Evolutionary conservation across 2,888 invertebrate species (phyloP).

Genomic region (Eupithecia vulgata): DNA sequence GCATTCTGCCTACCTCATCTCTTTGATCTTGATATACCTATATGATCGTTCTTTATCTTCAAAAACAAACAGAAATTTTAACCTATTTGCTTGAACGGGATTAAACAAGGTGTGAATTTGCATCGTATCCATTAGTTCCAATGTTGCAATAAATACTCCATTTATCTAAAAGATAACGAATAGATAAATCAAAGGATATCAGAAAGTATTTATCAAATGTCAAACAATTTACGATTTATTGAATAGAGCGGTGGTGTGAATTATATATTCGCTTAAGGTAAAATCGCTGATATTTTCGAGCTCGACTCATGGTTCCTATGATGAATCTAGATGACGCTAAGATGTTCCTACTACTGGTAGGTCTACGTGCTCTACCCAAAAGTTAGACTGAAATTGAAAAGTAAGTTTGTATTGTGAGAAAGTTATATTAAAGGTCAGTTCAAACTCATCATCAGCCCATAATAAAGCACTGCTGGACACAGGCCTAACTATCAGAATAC

Average conservation of each 20-base stretch:
- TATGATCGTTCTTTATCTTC: background rate
- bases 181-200: conserved; percentile 64
- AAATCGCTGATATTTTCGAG: background rate
- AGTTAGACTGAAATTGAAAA: too few relatives aligned
- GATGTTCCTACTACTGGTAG: too few relatives aligned
- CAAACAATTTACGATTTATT: conserved; percentile 11
- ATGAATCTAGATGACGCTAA: too few relatives aligned
- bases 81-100: background rate
- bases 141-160: conserved; percentile 64
- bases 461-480: too few relatives aligned
- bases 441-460: too few relatives aligned
- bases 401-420: too few relatives aligned
- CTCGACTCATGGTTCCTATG: background rate
- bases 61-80: background rate
- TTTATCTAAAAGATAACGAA: conserved; percentile 63
- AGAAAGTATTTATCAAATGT: conserved; percentile 21
- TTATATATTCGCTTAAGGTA: background rate
- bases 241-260: background rate
- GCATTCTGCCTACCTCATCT: background rate
- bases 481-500: too few relatives aligned
- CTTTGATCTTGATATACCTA: background rate
- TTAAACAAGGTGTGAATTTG: conserved; percentile 64
- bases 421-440: too few relatives aligned
- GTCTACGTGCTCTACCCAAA: too few relatives aligned
- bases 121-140: conserved; percentile 57